Base-by-base conservation (phyloP, 2,888 invertebrate species). In the Tanypteryx hageni region DNA sequence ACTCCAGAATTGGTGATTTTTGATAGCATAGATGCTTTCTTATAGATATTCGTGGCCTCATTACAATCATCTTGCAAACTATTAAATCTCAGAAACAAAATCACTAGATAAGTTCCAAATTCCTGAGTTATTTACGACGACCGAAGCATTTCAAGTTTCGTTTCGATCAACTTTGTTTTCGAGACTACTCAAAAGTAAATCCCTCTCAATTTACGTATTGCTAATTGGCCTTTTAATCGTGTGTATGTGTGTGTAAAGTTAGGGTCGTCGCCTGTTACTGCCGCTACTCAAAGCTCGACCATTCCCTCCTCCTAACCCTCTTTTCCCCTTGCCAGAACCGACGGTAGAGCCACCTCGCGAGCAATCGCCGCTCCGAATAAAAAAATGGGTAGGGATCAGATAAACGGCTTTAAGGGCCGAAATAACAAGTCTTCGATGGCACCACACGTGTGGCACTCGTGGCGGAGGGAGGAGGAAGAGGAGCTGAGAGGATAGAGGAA, bases 321-420 rank as follows among this genome's bases (percentile, higher is more conserved):
- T 44, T 44, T 44, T 3, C 44, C 44, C 44, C 44, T 44, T 5
- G 44, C 44, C 44, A 44, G 44, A 22, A 68, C 76, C 76, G 76
- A 76, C 76, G 76, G 11, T 22, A 76, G 76, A 76, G 76, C 76
- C 76, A 76, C 76, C 76, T 27, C 76, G 76, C 76, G 76, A 76
- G 22, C 22, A 76, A 76, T 76, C 76, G 76, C 22, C 76, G 76
- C 76, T 13, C 22, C 76, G 76, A 76, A 76, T 76, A 76, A 76
- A 76, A 76, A 76, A 76, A 27, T 76, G 76, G 22, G 68, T 68
- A 22, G 68, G 85, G 58, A 85, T 85, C 85, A 85, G 85, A 85
- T 85, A 85, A 85, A 85, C 85, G 22, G 57, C 85, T 85, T 58
- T 57, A 22, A 57, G 57, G 10, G 86, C 27, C 61, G 61, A 27